These are phyloP conservation scores for Agonopterix arenella DNA, from an alignment of 2,888 invertebrate species.

Conservation along the genomic window DNA sequence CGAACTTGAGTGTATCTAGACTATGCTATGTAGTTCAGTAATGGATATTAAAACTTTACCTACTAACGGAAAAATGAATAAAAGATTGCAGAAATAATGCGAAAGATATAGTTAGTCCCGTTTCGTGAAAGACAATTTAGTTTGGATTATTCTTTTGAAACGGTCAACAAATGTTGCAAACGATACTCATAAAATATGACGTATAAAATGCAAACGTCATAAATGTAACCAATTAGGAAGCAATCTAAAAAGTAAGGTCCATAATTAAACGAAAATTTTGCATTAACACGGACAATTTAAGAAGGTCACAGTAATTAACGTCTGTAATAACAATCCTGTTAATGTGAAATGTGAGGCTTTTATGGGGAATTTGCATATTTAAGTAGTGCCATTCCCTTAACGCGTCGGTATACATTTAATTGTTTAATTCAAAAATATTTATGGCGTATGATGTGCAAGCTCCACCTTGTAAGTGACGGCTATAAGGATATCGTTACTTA, in stretches of 20 bases:
- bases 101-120: neutral
- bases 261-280: slow-evolving; percentile 24
- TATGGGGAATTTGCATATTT: slow-evolving; percentile 47
- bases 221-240: neutral
- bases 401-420: slow-evolving; percentile 38
- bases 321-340: slow-evolving; percentile 52
- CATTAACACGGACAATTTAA: slow-evolving; percentile 47
- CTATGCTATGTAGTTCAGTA: too few species aligned
- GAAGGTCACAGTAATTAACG: slow-evolving; percentile 67
- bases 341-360: slow-evolving; percentile 45
- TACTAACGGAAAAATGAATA: neutral
- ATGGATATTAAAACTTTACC: too few species aligned
- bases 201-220: neutral
- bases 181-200: slow-evolving; percentile 35
- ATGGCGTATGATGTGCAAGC: too few species aligned
- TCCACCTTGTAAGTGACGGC: too few species aligned
- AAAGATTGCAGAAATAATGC: neutral
- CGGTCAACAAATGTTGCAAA: too few species aligned
- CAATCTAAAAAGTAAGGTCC: neutral
- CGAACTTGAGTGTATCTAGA: neutral
- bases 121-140: too few species aligned
- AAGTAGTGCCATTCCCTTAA: slow-evolving; percentile 14
- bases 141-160: too few species aligned
- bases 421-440: slow-evolving; percentile 29
- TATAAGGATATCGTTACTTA: too few species aligned